These are phyloP conservation scores for Atherinosoma microstoma DNA, from an alignment of 2,797 vertebrate species.

Conservation along the genomic window DNA sequence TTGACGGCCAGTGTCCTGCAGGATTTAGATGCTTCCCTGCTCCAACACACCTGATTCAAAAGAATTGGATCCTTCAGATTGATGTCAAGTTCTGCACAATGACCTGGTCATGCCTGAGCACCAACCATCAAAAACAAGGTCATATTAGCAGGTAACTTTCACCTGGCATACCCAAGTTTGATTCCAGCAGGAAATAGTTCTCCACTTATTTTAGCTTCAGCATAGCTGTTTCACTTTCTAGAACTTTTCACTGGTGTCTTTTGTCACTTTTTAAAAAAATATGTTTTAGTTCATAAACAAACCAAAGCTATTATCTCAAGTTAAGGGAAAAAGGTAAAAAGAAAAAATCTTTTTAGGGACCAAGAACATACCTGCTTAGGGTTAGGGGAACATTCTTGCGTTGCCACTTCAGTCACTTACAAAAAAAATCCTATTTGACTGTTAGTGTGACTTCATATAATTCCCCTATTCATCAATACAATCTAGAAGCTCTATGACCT, in stretches of 20 bases:
- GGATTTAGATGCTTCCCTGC: not conserved
- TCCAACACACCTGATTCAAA: not conserved
- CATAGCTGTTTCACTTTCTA: no score
- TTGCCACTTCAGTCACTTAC: not conserved
- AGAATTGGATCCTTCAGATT: no score
- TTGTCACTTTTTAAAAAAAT: no score
- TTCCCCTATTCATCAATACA: not conserved
- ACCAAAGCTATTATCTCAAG: no score
- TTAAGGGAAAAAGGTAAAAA: no score
- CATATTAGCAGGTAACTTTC: not conserved
- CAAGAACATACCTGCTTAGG: no score
- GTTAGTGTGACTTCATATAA: not conserved
- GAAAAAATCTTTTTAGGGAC: no score
- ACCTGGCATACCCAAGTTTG: not conserved
- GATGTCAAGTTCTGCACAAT: no score
- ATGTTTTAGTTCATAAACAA: no score
- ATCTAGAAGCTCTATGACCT: not conserved
- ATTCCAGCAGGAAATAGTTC: not conserved
- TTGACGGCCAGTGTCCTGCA: not conserved
- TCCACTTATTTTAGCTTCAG: no score
- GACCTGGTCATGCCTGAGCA: not conserved
- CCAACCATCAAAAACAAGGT: not conserved
- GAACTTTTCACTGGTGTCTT: no score
- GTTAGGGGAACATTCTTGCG: no score
- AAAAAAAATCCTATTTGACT: not conserved